Evolutionary conservation across 2,888 invertebrate genomes (phyloP), one percentile per base, ranked within the genome.

Genomic region (Papilio demoleus): DNA sequence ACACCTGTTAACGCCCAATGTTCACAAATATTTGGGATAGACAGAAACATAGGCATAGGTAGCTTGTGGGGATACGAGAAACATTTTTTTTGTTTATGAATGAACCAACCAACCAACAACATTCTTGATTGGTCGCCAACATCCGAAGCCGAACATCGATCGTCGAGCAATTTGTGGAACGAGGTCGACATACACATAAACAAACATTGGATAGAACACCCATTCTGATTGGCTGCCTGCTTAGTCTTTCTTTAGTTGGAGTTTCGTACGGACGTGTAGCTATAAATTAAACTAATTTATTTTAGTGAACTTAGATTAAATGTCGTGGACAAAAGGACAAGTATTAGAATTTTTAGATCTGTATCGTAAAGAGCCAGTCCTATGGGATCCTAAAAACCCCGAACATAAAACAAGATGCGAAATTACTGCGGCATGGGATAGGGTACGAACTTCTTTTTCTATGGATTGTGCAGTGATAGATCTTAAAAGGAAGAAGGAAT

Each of bases 401-500:
- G 72, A 79, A 38, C 84, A 90, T 69, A 85, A 84, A 80, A 88
- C 88, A 77, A 83, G 88, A 78, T 80, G 76, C 64, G 85, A 86
- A 77, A 80, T 90, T 63, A 75, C 80, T 5, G 84, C 84, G 58
- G 90, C 91, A 17, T 93, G 93, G 92, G 76, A 78, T n/a, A 79
- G 88, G 75, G 89, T 93, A 73, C 85, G 87, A 75, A 76, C 79
- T 31, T 78, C 80, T 68, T 71, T 92, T 31, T 84, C 84, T 71
- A 79, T 85, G 64, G 75, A 83, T 71, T 86, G 79, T 71, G 80
- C 88, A 22, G 75, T 92, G 60, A 73, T 74, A 67, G 87, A 88
- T 70, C 76, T 92, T 27, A 93, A 93, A 78, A 90, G 81, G 79
- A 92, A 93, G 79, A 92, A 91, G 72, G 92, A 92, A 73, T 89